Conservation (phyloP, 2,888 invertebrate species). For the Papilio protenor region DNA sequence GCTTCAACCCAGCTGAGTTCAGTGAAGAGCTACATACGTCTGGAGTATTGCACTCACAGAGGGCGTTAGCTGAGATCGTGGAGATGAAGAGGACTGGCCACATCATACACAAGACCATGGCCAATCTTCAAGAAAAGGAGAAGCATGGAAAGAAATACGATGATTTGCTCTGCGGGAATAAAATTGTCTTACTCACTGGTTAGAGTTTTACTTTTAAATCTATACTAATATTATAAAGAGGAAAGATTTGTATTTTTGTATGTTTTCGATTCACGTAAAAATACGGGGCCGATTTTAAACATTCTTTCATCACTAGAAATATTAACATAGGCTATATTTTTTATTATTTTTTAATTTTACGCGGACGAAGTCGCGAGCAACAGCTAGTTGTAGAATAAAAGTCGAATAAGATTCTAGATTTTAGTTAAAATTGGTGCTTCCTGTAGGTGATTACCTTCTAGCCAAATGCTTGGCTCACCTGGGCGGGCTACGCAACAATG, state of each 20-base stretch:
- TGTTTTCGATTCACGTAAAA: too few species aligned
- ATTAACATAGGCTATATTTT: too few species aligned
- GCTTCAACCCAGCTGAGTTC: conserved; percentile 59
- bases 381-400: too few species aligned
- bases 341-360: too few species aligned
- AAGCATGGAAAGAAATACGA: conserved; percentile 66
- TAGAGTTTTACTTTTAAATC: conserved; percentile 27
- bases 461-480: conserved; percentile 72
- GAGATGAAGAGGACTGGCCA: conserved; percentile 81
- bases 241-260: too few species aligned
- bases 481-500: conserved; percentile 73
- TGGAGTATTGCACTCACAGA: conserved; percentile 75
- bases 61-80: conserved; percentile 79
- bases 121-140: conserved; percentile 69
- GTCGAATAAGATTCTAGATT: too few species aligned
- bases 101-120: conserved; percentile 77
- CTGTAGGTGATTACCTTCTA: conserved; percentile 72
- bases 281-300: too few species aligned
- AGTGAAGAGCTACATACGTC: conserved; percentile 67
- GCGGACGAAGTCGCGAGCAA: too few species aligned
- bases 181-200: conserved; percentile 77
- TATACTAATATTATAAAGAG: too few species aligned
- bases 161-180: conserved; percentile 75
- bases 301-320: too few species aligned
- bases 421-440: neutral